Evolutionary conservation across 1,140 invertebrate species (phyloP).

Genomic region (Pseudomyrmex flavicornis): DNA sequence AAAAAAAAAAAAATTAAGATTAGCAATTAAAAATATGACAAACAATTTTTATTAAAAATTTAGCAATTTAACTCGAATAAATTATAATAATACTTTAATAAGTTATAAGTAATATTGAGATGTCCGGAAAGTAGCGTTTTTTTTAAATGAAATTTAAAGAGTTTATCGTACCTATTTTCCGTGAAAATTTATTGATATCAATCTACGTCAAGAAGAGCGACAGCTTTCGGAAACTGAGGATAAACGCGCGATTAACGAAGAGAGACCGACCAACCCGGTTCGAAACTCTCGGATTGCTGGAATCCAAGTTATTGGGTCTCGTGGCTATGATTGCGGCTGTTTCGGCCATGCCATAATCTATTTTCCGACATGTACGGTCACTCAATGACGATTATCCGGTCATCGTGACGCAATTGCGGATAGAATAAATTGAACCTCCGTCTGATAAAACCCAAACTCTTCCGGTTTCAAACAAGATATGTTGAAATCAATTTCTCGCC

Average conservation of each 20-base stretch:
- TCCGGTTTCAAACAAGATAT: no score
- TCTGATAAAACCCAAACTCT: no score
- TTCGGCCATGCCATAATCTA: conserved; percentile 29
- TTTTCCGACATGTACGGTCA: not conserved
- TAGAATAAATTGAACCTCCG: conserved; percentile 5
- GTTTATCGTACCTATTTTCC: not conserved
- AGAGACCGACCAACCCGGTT: not conserved
- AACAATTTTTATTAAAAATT: no score
- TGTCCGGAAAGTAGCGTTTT: no score
- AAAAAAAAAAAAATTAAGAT: not conserved
- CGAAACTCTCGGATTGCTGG: not conserved
- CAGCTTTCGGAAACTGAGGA: not conserved
- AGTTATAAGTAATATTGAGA: no score
- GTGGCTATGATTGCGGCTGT: conserved; percentile 13
- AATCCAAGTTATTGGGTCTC: conserved; percentile 24
- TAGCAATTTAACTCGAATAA: no score
- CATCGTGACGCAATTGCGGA: not conserved
- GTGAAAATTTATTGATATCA: not conserved
- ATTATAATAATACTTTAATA: no score
- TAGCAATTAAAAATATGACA: no score
- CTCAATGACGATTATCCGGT: conserved; percentile 8
- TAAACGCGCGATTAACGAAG: conserved; percentile 10
- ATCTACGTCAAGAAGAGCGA: not conserved
- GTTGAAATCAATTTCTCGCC: no score
- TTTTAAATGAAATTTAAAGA: no score